These are phyloP conservation scores for Athetis lepigone DNA, from an alignment of 2,888 invertebrate species.

Conservation along the genomic window DNA sequence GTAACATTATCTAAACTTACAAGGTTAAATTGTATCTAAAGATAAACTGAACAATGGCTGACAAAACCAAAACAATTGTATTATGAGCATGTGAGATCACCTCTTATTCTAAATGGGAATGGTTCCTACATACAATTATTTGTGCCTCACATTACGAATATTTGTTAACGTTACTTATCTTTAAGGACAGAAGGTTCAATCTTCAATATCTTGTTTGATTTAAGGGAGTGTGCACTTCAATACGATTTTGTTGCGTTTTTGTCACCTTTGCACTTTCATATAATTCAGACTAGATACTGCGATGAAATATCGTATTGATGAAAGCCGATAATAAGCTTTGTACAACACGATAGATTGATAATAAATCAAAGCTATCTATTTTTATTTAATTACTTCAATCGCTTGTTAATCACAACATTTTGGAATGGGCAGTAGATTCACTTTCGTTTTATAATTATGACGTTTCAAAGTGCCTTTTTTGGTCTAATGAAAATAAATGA, in stretches of 20 bases:
- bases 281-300: too few species aligned
- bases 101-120: constrained; percentile 14
- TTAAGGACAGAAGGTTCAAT: constrained; percentile 9
- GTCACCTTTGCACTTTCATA: too few species aligned
- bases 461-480: too few species aligned
- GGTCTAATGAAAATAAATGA: too few species aligned
- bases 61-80: constrained; percentile 47
- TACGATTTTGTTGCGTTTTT: too few species aligned
- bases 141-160: constrained; percentile 14
- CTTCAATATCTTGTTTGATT: neutral
- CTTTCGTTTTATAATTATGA: too few species aligned
- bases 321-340: neutral
- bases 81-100: constrained; percentile 48
- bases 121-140: constrained; percentile 7
- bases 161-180: neutral
- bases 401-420: neutral
- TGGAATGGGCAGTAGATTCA: too few species aligned
- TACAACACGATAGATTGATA: too few species aligned
- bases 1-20: constrained; percentile 13
- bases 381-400: neutral
- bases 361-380: neutral
- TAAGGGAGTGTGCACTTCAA: too few species aligned
- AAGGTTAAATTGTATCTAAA: constrained; percentile 30
- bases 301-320: neutral
- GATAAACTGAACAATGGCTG: constrained; percentile 37